Evolutionary conservation across 2,888 invertebrate genomes (phyloP).

Genomic region (Melikaiella ostensackeni): DNA sequence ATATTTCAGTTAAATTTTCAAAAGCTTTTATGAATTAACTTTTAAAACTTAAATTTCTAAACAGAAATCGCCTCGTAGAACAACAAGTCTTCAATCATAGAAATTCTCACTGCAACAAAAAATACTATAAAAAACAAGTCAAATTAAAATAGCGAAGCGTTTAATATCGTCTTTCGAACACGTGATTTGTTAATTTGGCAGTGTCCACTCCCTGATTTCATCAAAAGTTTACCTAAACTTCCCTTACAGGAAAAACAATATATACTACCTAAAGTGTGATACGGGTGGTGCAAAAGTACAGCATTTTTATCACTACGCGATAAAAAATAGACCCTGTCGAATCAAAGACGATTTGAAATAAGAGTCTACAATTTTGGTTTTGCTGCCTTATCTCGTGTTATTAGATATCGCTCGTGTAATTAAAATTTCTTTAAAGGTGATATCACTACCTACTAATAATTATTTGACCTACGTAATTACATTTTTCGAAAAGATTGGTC

Average conservation of each 20-base stretch:
- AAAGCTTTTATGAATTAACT: no score
- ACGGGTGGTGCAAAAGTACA: constrained; percentile 15
- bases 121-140: constrained; percentile 6
- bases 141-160: constrained; percentile 4
- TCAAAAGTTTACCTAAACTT: constrained; percentile 5
- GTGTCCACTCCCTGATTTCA: constrained; percentile 15
- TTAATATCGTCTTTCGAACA: constrained; percentile 5
- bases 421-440: background rate
- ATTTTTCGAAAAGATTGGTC: background rate
- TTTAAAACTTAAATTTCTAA: no score
- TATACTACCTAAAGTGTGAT: constrained; percentile 30
- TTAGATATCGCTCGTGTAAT: background rate
- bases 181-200: constrained; percentile 28
- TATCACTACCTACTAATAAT: background rate
- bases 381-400: background rate
- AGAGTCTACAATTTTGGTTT: constrained; percentile 26
- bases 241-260: constrained; percentile 25
- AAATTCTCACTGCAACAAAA: background rate
- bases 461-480: background rate
- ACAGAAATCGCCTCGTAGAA: no score
- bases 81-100: no score
- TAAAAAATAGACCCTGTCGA: constrained; percentile 10
- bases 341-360: background rate
- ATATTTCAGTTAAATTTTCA: no score
- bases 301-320: constrained; percentile 18